These are phyloP conservation scores for Pedionomus torquatus DNA, from an alignment of 2,113 vertebrate genomes.

Conservation along the genomic window DNA sequence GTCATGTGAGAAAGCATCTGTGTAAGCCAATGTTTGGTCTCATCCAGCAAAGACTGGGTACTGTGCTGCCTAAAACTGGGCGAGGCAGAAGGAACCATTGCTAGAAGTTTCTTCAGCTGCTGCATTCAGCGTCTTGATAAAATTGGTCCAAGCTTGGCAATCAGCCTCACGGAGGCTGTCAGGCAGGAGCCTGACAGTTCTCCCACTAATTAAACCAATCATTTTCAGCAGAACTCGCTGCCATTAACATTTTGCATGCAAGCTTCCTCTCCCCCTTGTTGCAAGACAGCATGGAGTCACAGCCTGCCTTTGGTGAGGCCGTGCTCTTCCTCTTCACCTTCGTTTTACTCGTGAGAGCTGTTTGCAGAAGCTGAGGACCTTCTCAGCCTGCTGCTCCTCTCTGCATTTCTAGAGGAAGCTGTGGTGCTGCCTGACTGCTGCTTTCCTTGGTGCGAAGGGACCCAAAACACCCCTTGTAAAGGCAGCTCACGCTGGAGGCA, in stretches of 20 bases:
- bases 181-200: background rate
- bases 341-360: background rate
- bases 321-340: background rate
- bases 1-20: background rate
- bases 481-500: background rate
- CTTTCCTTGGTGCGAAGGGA: background rate
- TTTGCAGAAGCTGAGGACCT: background rate
- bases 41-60: background rate
- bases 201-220: background rate
- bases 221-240: background rate
- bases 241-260: background rate
- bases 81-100: background rate
- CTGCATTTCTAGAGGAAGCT: background rate
- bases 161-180: background rate
- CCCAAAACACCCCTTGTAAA: background rate
- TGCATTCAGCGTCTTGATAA: background rate
- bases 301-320: background rate
- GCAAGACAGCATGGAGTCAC: fast-evolving
- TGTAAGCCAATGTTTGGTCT: background rate
- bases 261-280: background rate
- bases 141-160: background rate
- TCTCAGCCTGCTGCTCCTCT: background rate
- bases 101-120: background rate
- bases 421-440: background rate
- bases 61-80: background rate